phyloP scores from a whole-genome alignment of 2,797 vertebrate genomes.

The Choloepus didactylus region DNA sequence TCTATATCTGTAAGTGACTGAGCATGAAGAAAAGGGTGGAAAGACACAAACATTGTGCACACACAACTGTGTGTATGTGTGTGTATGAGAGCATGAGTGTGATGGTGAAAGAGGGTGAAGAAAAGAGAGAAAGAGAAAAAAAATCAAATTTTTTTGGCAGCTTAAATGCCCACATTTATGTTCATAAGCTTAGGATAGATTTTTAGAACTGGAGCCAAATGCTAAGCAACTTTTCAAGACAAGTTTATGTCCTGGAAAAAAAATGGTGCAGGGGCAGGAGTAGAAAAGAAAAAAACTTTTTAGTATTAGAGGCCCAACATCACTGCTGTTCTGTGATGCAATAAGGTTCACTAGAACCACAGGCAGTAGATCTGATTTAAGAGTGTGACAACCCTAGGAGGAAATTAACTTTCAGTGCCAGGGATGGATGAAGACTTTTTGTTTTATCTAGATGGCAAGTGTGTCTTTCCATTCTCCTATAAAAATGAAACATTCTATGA shows the following conservation, averaged over 20 bases:
- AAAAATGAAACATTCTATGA: neutral
- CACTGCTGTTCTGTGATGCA: rapidly evolving
- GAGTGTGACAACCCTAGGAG: no score
- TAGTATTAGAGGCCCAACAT: no score
- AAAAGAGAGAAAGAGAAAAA: neutral
- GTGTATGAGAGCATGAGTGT: neutral
- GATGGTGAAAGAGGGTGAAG: neutral
- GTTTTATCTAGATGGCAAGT: constrained; percentile 61
- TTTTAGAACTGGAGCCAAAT: neutral
- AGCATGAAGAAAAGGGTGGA: neutral
- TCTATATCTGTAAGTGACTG: neutral
- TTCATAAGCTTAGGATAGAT: neutral
- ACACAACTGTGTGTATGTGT: neutral
- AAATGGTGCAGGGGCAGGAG: neutral
- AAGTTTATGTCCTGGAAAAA: no score
- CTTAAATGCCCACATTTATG: neutral
- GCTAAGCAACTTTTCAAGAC: neutral
- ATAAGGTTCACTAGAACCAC: rapidly evolving
- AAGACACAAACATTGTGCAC: neutral
- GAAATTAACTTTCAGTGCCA: neutral
- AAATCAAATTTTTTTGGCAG: neutral
- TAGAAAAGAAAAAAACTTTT: neutral
- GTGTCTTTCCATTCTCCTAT: constrained; percentile 71
- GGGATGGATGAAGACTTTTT: neutral
- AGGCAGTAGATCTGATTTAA: neutral